Base-by-base conservation (phyloP, 2,888 invertebrate species). In the Lysandra coridon region DNA sequence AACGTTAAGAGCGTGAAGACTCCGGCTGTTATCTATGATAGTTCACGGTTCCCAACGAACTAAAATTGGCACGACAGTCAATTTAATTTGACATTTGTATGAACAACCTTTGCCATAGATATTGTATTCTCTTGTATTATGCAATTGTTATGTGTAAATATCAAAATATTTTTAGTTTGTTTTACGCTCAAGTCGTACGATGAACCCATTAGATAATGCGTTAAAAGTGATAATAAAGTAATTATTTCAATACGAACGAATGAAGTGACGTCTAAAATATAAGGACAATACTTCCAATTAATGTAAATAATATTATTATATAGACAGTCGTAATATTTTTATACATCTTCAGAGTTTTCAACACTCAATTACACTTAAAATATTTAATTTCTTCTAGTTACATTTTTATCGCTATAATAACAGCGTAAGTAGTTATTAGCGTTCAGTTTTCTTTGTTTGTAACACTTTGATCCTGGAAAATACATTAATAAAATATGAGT, bases 71-170 rank as follows among this genome's bases (percentile, higher is more conserved):
- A 37, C 69, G 69, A 14, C 33, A 69, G 69, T 69, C 69, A 69
- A 69, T 69, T 69, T 69, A 33, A 37, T 69, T 69, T 69, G 69
- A 69, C 69, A 69, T 69, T 69, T 69, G 33, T 69, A 69, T 33
- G 69, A 37, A 69, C 37, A 37, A 69, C 33, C 69, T 37, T 69
- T 37, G 69, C 4, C 14, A 69, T 17, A 69, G 69, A 64, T 62
- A 62, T 64, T 64, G 69, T 69, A 17, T 33, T 69, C 69, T 64
- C 64, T 33, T 23, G 33, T 69, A 5, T 69, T 69, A 69, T 69
- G 69, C 69, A 33, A 69, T 69, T 69, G 37, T 33, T 37, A 4
- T 5, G 33, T 33, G 33, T 69, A 69, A 69, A 69, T 37, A 69
- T 14, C 12, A 37, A 33, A 69, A 69, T 37, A 69, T 53, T 14